A percentile compares a stretch with the other conserved stretches of the same genome.
Conservation (phyloP, 2,113 vertebrate species). For the Dolichotis patagonum region DNA sequence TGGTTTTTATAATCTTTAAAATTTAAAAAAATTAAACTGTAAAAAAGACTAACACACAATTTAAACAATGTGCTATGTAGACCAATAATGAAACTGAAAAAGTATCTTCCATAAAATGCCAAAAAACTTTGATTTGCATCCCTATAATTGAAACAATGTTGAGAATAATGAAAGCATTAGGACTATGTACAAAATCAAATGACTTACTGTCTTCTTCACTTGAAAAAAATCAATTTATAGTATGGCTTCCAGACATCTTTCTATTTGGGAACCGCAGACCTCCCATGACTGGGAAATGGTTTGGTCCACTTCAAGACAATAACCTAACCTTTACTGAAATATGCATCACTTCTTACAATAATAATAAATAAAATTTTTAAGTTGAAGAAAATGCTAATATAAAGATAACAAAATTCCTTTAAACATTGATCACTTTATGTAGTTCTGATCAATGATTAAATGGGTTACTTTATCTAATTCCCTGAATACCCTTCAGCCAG, state of each 20-base stretch:
- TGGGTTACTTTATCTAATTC: constrained; percentile 2
- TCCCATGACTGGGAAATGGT: neutral
- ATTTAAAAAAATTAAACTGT: too few species aligned
- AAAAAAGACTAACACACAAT: neutral
- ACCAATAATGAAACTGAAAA: neutral
- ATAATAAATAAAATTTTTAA: neutral
- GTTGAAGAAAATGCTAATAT: neutral
- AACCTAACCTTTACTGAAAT: constrained; percentile 31
- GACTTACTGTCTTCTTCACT: constrained; percentile 68
- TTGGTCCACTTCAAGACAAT: neutral
- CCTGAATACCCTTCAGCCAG: neutral
- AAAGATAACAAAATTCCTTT: constrained; percentile 20
- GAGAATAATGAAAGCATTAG: constrained; percentile 75
- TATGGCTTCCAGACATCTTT: constrained; percentile 71
- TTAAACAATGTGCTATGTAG: neutral
- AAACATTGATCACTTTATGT: constrained; percentile 24
- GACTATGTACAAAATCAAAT: constrained; percentile 59
- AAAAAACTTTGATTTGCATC: neutral
- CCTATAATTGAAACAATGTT: constrained; percentile 59
- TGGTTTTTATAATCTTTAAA: too few species aligned
- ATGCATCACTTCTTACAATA: neutral
- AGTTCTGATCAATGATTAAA: constrained; percentile 64
- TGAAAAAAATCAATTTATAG: constrained; percentile 64
- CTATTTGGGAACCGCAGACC: neutral
- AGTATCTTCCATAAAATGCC: neutral